These are phyloP conservation scores for Macrosiphum euphorbiae DNA, from an alignment of 2,888 invertebrate genomes.

Conservation along the genomic window DNA sequence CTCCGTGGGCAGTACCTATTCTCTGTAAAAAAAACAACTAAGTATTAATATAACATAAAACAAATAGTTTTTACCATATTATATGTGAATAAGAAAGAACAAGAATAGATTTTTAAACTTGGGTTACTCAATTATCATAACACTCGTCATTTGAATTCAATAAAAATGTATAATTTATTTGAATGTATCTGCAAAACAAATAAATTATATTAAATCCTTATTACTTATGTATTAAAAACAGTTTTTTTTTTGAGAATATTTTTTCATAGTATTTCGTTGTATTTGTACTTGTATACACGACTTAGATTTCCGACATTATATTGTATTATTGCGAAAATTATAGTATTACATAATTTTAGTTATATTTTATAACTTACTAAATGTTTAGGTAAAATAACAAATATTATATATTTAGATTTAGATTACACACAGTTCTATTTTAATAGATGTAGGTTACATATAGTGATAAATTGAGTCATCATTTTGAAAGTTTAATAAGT, in stretches of 20 bases:
- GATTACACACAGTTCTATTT: neutral
- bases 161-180: neutral
- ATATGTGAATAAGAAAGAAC: neutral
- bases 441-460: neutral
- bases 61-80: neutral
- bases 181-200: neutral
- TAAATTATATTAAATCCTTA: neutral
- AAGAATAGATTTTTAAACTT: neutral
- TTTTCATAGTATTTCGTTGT: neutral
- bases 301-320: neutral
- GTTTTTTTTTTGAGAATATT: neutral
- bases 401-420: neutral
- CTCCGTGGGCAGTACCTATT: conserved; percentile 93
- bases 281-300: neutral
- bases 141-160: neutral
- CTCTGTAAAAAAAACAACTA: conserved; percentile 74
- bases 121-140: neutral
- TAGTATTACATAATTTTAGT: neutral
- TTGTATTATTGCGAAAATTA: neutral
- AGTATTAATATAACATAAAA: neutral
- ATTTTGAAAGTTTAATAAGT: neutral
- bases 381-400: neutral
- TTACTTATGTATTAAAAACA: neutral
- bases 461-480: neutral
- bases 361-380: neutral